Evolutionary conservation across 2,888 invertebrate species (phyloP).

Genomic region (Pantelozetes paolii): DNA sequence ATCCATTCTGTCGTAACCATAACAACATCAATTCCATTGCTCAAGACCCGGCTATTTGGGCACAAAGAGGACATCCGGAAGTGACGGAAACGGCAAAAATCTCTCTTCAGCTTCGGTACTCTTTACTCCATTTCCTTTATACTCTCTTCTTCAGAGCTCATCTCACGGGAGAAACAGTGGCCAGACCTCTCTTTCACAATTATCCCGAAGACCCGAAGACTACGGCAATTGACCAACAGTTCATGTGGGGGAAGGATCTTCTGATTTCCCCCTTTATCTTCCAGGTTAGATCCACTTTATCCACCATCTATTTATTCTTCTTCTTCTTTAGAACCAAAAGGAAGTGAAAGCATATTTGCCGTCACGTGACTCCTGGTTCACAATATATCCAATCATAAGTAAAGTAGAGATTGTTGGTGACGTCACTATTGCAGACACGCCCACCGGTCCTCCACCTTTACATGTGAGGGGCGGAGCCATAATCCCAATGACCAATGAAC

Average conservation of each 20-base stretch:
- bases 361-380: slow-evolving; percentile 62
- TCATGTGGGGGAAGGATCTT: slow-evolving; percentile 69
- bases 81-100: slow-evolving; percentile 64
- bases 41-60: slow-evolving; percentile 79
- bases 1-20: slow-evolving; percentile 66
- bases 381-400: slow-evolving; percentile 21
- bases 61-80: slow-evolving; percentile 54
- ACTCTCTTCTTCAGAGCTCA: slow-evolving; percentile 71
- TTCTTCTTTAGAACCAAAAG: slow-evolving; percentile 12
- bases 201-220: slow-evolving; percentile 60
- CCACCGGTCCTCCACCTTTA: background rate
- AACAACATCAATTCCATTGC: slow-evolving; percentile 56
- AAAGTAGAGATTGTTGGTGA: slow-evolving; percentile 45
- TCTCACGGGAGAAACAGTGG: slow-evolving; percentile 67
- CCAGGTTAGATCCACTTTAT: background rate
- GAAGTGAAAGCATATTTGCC: slow-evolving; percentile 61
- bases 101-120: slow-evolving; percentile 65
- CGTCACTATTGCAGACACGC: slow-evolving; percentile 57
- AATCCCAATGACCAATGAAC: slow-evolving; percentile 55
- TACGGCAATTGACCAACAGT: slow-evolving; percentile 67
- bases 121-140: slow-evolving; percentile 72
- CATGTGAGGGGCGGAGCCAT: slow-evolving; percentile 65
- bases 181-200: slow-evolving; percentile 63
- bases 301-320: background rate
- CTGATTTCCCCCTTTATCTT: slow-evolving; percentile 68